phyloP scores from a whole-genome alignment of 2,888 invertebrate genomes.

The Nasonia oneida region DNA sequence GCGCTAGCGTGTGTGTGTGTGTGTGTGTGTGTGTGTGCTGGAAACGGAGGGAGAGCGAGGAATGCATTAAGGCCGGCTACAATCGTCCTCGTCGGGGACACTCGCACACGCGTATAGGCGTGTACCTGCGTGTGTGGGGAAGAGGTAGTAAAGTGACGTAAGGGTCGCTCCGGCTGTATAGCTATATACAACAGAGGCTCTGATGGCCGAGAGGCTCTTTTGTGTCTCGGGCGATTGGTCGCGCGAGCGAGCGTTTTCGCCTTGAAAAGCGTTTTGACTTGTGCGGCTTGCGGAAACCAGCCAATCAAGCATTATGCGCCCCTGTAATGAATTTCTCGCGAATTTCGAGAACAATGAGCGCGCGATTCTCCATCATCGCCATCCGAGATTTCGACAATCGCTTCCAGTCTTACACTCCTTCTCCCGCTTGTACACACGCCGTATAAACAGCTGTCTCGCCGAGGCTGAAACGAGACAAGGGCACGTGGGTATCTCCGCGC shows the following conservation, averaged over 20 bases:
- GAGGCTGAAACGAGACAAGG: not conserved
- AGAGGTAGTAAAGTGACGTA: constrained; percentile 11
- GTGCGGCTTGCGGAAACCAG: not conserved
- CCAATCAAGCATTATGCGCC: not conserved
- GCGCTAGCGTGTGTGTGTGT: not conserved
- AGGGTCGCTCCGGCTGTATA: not conserved
- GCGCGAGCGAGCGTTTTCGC: not conserved
- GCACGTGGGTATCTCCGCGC: not conserved
- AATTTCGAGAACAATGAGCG: too few species aligned
- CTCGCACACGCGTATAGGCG: not conserved
- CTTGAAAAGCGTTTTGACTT: not conserved
- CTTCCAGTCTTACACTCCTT: not conserved
- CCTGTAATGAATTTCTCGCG: not conserved
- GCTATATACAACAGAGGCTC: not conserved
- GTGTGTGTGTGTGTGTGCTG: not conserved
- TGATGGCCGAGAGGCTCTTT: not conserved
- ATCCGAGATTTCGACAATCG: too few species aligned
- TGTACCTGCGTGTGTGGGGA: not conserved
- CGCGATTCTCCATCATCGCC: too few species aligned
- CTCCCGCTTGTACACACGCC: not conserved
- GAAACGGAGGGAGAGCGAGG: constrained; percentile 4
- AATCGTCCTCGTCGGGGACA: constrained; percentile 4
- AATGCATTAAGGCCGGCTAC: not conserved
- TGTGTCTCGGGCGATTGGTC: not conserved
- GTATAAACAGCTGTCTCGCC: not conserved